Conservation (phyloP, 2,888 invertebrate genomes). For the Nematopogon swammerdamellus region DNA sequence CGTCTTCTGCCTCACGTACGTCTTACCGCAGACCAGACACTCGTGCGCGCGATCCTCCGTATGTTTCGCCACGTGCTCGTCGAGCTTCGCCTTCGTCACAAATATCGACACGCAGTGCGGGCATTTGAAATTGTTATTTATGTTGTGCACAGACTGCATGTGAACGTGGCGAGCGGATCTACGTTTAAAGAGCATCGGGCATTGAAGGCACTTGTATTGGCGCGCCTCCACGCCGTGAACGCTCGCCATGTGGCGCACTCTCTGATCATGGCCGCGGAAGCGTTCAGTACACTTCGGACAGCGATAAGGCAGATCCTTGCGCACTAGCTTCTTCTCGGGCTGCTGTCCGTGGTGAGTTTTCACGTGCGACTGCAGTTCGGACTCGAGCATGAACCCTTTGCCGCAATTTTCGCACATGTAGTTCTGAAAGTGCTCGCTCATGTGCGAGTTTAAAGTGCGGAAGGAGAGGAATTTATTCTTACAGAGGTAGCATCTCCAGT, state of each 20-base stretch:
- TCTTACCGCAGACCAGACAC: conserved; percentile 40
- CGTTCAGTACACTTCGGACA: conserved; percentile 9
- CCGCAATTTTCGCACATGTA: conserved; percentile 10
- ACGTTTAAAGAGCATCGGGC: conserved; percentile 12
- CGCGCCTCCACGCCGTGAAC: conserved; percentile 8
- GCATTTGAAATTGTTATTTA: conserved; percentile 21
- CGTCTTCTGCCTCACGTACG: conserved; percentile 38
- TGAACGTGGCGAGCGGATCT: conserved; percentile 33
- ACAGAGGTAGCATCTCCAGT: conserved; percentile 8
- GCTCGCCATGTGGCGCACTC: conserved; percentile 5
- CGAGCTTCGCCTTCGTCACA: conserved; percentile 40
- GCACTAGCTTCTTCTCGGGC: conserved; percentile 6
- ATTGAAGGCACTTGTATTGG: conserved; percentile 6
- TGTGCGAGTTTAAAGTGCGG: conserved; percentile 6
- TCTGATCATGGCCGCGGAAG: conserved; percentile 7
- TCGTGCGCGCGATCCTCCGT: conserved; percentile 42
- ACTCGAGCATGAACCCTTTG: conserved; percentile 3
- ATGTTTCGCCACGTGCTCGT: conserved; percentile 45
- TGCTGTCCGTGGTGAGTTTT: conserved; percentile 5
- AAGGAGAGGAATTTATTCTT: conserved; percentile 5
- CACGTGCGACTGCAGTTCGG: conserved; percentile 6
- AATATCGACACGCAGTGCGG: conserved; percentile 43
- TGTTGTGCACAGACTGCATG: conserved; percentile 6
- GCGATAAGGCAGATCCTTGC: conserved; percentile 5
- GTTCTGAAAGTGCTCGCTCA: conserved; percentile 8